Evolutionary conservation across 2,113 vertebrate genomes (phyloP), one percentile per base, ranked within the genome.

Genomic region (Raja brachyura): DNA sequence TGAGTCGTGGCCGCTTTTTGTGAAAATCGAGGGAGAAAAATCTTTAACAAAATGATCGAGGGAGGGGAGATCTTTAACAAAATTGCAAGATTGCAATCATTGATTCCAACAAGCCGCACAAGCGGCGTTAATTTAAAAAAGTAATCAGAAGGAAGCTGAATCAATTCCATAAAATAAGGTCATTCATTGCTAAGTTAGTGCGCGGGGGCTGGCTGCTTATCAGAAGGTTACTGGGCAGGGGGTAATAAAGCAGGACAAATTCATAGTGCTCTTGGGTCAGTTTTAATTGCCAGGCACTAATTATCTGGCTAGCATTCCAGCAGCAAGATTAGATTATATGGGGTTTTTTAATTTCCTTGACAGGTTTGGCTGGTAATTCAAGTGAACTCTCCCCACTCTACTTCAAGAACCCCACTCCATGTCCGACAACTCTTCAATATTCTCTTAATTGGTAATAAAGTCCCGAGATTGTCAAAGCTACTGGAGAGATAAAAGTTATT

Each of bases 21-120:
- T 59, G 39, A 54, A 28, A 83, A 88, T 63, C 5, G 13, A 10
- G n/a, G 14, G 20, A 28, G 20, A 25, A 68, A 92, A 92, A 54
- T 70, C 90, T 73, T 92, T 73, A 25, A 92, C 66, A 74, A 54
- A 73, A 92, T 88, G 70, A 73, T 73, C 70, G 70, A 73, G 70
- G n/a, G n/a, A 22, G 48, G 22, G 25, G 25, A 92, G 73, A 54
- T 70, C 90, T 92, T 92, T 73, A 25, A 92, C 66, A 74, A 74
- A 73, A 92, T 88, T 74, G 22, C 25, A 73, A 73, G 66, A 70
- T 54, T 20, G 33, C 10, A 66, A 68, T 92, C 33, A 28, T 54
- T 4, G 33, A 92, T 74, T 22, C 14, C 33, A 73, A 54, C 68
- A 68, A 48, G 33, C 48, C 66, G 25, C 20, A 16, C 66, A 92